Evolutionary conservation across 2,797 vertebrate species (phyloP), one percentile per base, ranked within the genome.

Genomic region (Oreochromis mossambicus): DNA sequence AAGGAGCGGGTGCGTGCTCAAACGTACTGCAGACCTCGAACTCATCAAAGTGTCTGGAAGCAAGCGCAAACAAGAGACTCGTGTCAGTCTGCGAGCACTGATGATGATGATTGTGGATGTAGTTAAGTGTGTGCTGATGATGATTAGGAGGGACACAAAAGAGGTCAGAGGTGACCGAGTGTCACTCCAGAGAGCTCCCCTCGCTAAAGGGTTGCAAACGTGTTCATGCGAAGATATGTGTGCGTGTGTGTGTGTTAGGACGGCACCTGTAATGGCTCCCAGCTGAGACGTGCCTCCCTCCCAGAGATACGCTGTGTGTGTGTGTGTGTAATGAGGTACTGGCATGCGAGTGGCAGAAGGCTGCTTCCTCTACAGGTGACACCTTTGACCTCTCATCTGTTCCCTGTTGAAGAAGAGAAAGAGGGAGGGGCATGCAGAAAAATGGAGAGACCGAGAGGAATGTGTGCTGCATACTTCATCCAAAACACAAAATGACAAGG

Each of bases 311-410:
- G 63, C 19, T 63, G 79, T 82, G 41, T 87, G 88, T 70, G 70
- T 86, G 84, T 88, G 92, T 92, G 90, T 95, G 91, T 94, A 96
- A 96, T 96, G 92, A 96, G 90, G 91, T 90, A 51, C 92, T 95
- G 96, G 95, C 96, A 96, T 97, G 96, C 94, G 94, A 96, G 91
- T 84, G 89, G 94, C 94, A 94, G 95, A 95, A 90, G 94, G 91
- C 92, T 77, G 92, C 94, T 97, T 97, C 96, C 96, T 95, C 94
- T 92, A 94, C 95, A 96, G 96, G 96, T 97, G 96, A 96, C 95
- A 95, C 96, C 95, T 97, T 95, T 97, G 96, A 97, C 96, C 96
- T 95, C 94, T 96, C 96, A 96, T 97, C 96, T 97, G 96, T 96
- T 97, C 95, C 92, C 94, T 91, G 95, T 95, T 95, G 95, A 85